Percentiles rank a stretch among this genome's conserved stretches.
Conservation (phyloP, 2,888 invertebrate species). For the Isotomurus palustris region DNA sequence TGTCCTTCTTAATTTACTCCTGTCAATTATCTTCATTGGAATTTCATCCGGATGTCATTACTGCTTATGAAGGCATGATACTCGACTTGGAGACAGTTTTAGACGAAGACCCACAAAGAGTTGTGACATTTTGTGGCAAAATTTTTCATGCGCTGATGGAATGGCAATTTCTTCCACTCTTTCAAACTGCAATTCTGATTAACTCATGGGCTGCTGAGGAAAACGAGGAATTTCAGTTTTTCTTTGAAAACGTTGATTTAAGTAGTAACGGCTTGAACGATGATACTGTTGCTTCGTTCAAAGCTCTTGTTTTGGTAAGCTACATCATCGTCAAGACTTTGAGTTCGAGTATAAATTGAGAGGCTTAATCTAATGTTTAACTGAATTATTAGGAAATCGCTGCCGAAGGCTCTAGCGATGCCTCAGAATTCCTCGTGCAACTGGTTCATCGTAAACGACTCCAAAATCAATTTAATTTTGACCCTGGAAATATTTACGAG, state of each 20-base stretch:
- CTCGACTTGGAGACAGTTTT: neutral
- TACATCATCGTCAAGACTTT: neutral
- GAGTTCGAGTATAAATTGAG: neutral
- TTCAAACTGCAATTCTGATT: neutral
- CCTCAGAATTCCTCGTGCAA: neutral
- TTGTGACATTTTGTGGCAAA: slow-evolving; percentile 5
- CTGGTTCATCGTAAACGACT: slow-evolving; percentile 2
- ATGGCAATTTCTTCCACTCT: slow-evolving; percentile 6
- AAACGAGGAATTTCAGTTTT: neutral
- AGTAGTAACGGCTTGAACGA: no score
- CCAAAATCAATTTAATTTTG: slow-evolving; percentile 6
- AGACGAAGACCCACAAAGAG: no score
- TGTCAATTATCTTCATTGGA: no score
- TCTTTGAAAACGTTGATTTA: neutral
- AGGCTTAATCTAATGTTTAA: neutral
- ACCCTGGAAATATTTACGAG: neutral
- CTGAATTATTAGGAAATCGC: slow-evolving; percentile 9
- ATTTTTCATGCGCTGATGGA: slow-evolving; percentile 10
- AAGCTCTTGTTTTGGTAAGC: neutral
- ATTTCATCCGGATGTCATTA: no score
- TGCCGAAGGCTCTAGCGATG: slow-evolving; percentile 2
- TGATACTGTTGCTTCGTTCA: neutral
- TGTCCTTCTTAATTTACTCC: neutral
- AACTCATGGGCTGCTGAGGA: slow-evolving; percentile 10
- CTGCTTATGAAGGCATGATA: neutral